Percentiles rank a stretch among this genome's conserved stretches.
These are phyloP conservation scores for Plestiodon gilberti DNA, from an alignment of 2,113 vertebrate genomes.

Conservation along the genomic window DNA sequence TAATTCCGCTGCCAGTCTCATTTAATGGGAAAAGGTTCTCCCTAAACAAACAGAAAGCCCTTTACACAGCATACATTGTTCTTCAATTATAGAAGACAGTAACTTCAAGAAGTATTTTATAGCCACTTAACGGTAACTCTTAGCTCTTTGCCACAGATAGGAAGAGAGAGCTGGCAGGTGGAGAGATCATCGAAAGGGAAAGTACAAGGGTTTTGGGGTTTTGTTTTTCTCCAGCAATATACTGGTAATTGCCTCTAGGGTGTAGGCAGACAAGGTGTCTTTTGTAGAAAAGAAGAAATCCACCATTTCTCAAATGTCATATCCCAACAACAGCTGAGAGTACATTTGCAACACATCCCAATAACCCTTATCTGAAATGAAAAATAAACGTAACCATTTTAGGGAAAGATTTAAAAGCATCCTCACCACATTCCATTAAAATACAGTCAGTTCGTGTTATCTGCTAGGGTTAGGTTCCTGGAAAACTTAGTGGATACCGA, in stretches of 20 bases:
- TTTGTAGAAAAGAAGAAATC: background rate
- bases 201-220: background rate
- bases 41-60: background rate
- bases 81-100: slow-evolving; percentile 11
- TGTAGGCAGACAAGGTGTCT: background rate
- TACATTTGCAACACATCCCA: slow-evolving; percentile 17
- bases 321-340: background rate
- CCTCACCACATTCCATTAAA: too few species aligned
- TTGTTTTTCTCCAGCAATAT: slow-evolving; percentile 24
- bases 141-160: slow-evolving; percentile 11
- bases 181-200: slow-evolving; percentile 1
- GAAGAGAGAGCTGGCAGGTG: background rate
- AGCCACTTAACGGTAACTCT: background rate
- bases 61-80: background rate
- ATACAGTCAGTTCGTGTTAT: too few species aligned
- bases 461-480: too few species aligned
- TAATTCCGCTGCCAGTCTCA: slow-evolving; percentile 5
- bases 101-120: slow-evolving; percentile 1
- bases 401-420: too few species aligned
- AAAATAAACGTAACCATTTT: too few species aligned
- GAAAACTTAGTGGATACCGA: too few species aligned
- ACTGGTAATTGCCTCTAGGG: background rate
- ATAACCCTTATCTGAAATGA: background rate
- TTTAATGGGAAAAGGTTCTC: background rate
- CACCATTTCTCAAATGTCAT: background rate